Base-by-base conservation (phyloP, 2,113 vertebrate genomes). In the Ifrita kowaldi region DNA sequence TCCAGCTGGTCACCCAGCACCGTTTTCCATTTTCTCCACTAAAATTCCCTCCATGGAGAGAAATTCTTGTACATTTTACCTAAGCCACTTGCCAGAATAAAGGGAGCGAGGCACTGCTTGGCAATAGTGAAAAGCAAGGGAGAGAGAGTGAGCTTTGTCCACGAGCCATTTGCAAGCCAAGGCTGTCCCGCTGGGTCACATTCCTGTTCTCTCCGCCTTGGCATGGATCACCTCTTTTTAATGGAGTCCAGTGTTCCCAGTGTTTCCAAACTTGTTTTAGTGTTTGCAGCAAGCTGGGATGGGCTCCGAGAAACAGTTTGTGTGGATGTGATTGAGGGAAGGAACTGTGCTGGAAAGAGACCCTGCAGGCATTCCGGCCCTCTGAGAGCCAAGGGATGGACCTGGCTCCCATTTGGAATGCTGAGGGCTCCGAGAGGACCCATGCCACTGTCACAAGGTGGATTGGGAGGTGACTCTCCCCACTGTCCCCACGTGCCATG, bases 161-260 rank as follows among this genome's bases (percentile, higher is more conserved):
- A 11, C 0, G 37, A 92, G 76, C 69, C 74, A 3, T n/a, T 37
- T 10, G 70, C 63, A 44, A 89, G 94, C 89, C 93, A 76, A 79
- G 93, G 15, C 60, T 33, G 75, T n/a, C 87, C 84, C 16, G 0
- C 91, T 69, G 53, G 84, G 87, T 91, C 91, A 88, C 91, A 30
- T 83, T 90, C 87, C 60, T 88, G 41, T 44, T 89, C 75, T 73
- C 95, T 62, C 78, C 14, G 63, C 91, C 87, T 87, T 95, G 96
- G 95, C 90, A 3, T 5, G 56, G 44, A 42, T 71, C 4, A 0
- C 57, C 80, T 64, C 87, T 57, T 79, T 77, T 68, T 92, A 64
- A 42, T 21, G 78, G 83, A 90, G 68, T n/a, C 89, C 94, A 70
- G 88, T n/a, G 93, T 80, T 94, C 87, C 91, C 96, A 79, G 68